Base-by-base conservation (phyloP, 2,888 invertebrate species). In the Thalpophila matura region DNA sequence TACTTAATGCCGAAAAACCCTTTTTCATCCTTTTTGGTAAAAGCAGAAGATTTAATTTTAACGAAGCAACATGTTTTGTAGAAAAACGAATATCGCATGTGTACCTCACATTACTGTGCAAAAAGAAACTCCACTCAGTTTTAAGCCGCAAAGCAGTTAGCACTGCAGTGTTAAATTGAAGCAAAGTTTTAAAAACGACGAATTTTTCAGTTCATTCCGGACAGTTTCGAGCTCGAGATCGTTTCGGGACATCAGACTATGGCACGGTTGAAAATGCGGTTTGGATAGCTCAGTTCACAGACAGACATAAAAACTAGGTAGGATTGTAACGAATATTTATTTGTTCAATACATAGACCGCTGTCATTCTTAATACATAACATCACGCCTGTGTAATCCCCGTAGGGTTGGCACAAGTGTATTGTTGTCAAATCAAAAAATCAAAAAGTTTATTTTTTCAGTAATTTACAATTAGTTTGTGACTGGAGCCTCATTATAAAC, bases 91-190 rank as follows among this genome's bases (percentile, higher is more conserved):
- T 29, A 73, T 72, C 18, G 58, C 67, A 65, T 65, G 66, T 46
- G 49, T 57, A 50, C 40, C 22, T 57, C 49, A 31, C 57, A 68
- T 68, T 65, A 68, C 56, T 50, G 45, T 10, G 29, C 49, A 40
- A 65, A 67, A 68, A 68, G 66, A 57, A 68, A 37, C 46, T 38
- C 26, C 56, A 27, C 40, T 51, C 31, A 51, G 38, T 72, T 45
- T 46, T 35, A 72, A 73, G 49, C 68, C 57, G 68, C 66, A 68
- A 45, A 66, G 46, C 72, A 65, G 56, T 65, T 68, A 51, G 50
- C 73, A 38, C 50, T 57, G 67, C 73, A 73, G 40, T 42, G 67
- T 57, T 56, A 73, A 57, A 57, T 46, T 57, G 40, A 42, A 65
- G 33, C 38, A 18, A 31, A 50, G 35, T 49, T 46, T 62, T 46